Evolutionary conservation across 2,888 invertebrate species (phyloP).

Genomic region (Chesias legatella): DNA sequence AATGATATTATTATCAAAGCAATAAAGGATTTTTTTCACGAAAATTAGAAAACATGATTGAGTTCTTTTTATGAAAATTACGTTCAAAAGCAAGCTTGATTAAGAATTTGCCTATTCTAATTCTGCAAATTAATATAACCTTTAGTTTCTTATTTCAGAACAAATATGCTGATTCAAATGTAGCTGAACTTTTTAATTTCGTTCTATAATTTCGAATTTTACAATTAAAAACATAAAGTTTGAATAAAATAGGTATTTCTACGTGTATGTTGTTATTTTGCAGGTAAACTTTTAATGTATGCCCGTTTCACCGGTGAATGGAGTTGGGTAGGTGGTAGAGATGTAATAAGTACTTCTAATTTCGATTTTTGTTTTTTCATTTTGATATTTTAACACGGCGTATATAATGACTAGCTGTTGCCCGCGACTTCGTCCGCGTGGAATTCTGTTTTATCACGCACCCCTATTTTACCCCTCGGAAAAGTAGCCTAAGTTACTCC

Average conservation of each 20-base stretch:
- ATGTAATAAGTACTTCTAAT: slow-evolving; percentile 1
- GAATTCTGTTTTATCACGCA: too few species aligned
- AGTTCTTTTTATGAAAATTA: slow-evolving; percentile 4
- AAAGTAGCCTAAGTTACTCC: too few species aligned
- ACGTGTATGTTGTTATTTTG: slow-evolving; percentile 57
- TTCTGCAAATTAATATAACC: slow-evolving; percentile 12
- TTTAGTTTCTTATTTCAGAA: slow-evolving; percentile 16
- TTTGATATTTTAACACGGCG: too few species aligned
- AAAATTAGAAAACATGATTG: too few species aligned
- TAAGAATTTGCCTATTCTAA: slow-evolving; percentile 16
- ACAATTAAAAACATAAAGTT: slow-evolving; percentile 22
- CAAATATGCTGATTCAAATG: slow-evolving; percentile 16
- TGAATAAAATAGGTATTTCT: slow-evolving; percentile 28
- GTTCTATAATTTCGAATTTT: slow-evolving; percentile 26
- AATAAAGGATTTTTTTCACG: too few species aligned
- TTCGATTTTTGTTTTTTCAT: slow-evolving; percentile 9
- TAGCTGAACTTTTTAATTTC: slow-evolving; percentile 16
- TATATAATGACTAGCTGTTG: too few species aligned
- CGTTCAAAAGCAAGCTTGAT: slow-evolving; percentile 14
- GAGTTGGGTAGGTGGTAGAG: slow-evolving; percentile 27
- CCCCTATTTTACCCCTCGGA: too few species aligned
- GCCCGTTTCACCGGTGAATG: slow-evolving; percentile 60
- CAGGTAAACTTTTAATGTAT: slow-evolving; percentile 75
- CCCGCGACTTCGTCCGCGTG: too few species aligned
- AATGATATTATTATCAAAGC: too few species aligned